Evolutionary conservation across 2,797 vertebrate species (phyloP), one percentile per base, ranked within the genome.

Genomic region (Danio kyathit): DNA sequence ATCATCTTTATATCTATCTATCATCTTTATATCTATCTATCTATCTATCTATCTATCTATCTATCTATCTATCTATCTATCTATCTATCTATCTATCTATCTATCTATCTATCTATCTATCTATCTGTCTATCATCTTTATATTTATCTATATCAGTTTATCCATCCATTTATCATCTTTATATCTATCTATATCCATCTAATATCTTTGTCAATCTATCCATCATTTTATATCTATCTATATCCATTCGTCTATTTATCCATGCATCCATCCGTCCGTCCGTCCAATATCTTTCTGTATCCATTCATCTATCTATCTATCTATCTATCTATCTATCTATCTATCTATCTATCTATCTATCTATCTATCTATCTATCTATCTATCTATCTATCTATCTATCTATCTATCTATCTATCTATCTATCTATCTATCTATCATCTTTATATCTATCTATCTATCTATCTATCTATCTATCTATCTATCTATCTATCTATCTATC

Each of bases 131-230:
- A 46, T 65, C 44, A 48, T 7, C 46, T 48, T 2, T 7, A 2
- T 12, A 48, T 48, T 46, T 7, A 7, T 46, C n/a, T n/a, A 46
- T 14, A 0, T 48, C 19, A 4, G 1, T 70, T 12, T 7, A 7
- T 49, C 12, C 6, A 13, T 51, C 7, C 1, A 5, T 70, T 7
- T 6, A 1, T 70, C 19, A n/a, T n/a, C n/a, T n/a, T n/a, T n/a
- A n/a, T 0, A 0, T 70, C 21, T 0, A 29, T 66, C 10, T 6
- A 21, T n/a, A n/a, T n/a, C n/a, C n/a, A n/a, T n/a, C n/a, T n/a
- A n/a, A n/a, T n/a, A n/a, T n/a, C n/a, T n/a, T n/a, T n/a, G n/a
- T n/a, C 56, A 12, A 2, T n/a, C 21, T 14, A 3, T 38, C 21
- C 14, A 5, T 60, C 57, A 21, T 10, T 56, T 54, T 19, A 10